Evolutionary conservation across 2,888 invertebrate species (phyloP).

Genomic region (Agrochola lota): DNA sequence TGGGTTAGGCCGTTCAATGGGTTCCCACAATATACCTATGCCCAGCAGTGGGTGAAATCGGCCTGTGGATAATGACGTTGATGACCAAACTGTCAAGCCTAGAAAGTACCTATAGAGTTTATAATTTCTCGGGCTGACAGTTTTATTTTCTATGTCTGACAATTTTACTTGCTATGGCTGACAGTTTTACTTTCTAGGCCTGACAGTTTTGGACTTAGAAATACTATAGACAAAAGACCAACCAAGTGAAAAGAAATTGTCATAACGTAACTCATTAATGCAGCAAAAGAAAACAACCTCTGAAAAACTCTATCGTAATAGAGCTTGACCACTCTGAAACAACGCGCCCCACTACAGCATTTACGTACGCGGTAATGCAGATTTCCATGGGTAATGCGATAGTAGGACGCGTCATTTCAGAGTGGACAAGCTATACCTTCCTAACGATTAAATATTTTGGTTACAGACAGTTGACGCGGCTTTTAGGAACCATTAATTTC

Average conservation of each 20-base stretch:
- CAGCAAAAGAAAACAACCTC: not conserved
- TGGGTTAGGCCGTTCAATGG: not conserved
- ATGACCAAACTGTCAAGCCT: not conserved
- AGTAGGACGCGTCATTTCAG: no score
- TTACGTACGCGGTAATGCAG: no score
- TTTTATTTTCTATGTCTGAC: not conserved
- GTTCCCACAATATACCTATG: not conserved
- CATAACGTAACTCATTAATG: not conserved
- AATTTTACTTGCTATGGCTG: not conserved
- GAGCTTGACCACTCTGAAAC: no score
- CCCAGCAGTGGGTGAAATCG: not conserved
- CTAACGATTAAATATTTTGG: not conserved
- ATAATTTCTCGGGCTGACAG: not conserved
- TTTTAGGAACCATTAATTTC: conserved; percentile 4
- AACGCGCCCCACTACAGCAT: no score
- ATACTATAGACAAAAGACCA: not conserved
- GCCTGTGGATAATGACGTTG: not conserved
- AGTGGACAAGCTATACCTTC: no score
- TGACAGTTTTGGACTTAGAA: not conserved
- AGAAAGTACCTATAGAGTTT: not conserved
- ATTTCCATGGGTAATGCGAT: no score
- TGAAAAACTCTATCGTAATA: not conserved
- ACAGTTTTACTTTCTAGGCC: not conserved
- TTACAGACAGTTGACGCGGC: conserved; percentile 25
- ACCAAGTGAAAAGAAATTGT: not conserved